phyloP scores from a whole-genome alignment of 2,888 invertebrate species.

The Stratiomys singularior region DNA sequence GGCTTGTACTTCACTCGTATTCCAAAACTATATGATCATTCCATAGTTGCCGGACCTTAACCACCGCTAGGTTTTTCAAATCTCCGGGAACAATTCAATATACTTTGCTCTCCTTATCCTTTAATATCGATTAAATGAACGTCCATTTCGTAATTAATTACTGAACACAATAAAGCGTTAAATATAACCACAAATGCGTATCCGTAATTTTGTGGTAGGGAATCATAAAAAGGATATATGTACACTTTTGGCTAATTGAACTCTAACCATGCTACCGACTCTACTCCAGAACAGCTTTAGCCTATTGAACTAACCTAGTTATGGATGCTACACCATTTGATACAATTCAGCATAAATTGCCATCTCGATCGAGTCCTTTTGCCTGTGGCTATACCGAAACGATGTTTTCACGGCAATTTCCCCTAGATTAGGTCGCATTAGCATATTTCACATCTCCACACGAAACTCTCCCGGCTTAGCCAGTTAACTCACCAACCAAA shows the following conservation, averaged over 20 bases:
- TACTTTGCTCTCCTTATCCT: too few relatives aligned
- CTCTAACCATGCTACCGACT: neutral
- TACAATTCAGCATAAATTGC: constrained; percentile 25
- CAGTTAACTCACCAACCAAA: too few relatives aligned
- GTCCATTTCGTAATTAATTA: too few relatives aligned
- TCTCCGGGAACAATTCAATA: too few relatives aligned
- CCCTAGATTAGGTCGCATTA: constrained; percentile 39
- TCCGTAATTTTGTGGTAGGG: neutral
- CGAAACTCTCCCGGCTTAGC: neutral
- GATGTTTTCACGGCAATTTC: constrained; percentile 19
- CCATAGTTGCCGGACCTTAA: too few relatives aligned
- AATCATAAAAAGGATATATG: constrained; percentile 16
- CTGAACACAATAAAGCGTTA: neutral
- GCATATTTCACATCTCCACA: constrained; percentile 14
- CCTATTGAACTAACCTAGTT: constrained; percentile 16
- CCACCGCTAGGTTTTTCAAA: too few relatives aligned
- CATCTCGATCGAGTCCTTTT: neutral
- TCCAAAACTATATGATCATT: too few relatives aligned
- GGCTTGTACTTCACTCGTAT: too few relatives aligned
- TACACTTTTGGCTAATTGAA: constrained; percentile 1
- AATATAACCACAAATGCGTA: neutral
- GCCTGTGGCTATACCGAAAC: neutral
- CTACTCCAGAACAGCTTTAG: neutral
- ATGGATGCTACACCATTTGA: neutral
- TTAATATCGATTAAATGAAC: too few relatives aligned